Base-by-base conservation (phyloP, 35 echinoderm and acorn worm species). In the Chiridota heheva region DNA sequence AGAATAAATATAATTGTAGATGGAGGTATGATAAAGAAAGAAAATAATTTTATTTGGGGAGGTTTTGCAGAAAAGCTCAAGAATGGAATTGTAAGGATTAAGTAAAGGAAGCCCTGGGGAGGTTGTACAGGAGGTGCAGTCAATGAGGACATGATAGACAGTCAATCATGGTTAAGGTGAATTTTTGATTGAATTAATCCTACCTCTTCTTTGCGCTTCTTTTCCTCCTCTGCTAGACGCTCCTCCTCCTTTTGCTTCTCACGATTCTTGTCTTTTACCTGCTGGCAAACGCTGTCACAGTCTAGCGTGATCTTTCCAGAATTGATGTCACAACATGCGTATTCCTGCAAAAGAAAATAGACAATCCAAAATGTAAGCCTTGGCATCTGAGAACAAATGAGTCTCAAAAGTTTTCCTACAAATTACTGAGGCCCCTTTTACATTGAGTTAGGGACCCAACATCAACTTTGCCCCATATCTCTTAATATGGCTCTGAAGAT, bases 271-370 rank as follows among this genome's bases (percentile, higher is more conserved):
- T 85, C 86, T 37, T 86, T 88, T 2, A 70, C 67, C 71, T 96
- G 77, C 32, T 87, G 69, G 51, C 91, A 96, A 15, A 74, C 51
- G 22, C 85, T 70, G 69, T 90, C 91, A 96, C 91, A 96, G 38
- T 73, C 58, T 39, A 96, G 25, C 32, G 81, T 81, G 45, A 82
- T 82, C 20, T 82, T 80, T n/a, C 82, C 82, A 43, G 73, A 67
- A 1, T 71, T 49, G n/a, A 89, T 72, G 43, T 90, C 86, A 42
- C 78, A 69, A 46, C 91, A 96, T 8, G 58, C 45, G 72, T 89
- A 96, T 42, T 96, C 83, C 91, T 96, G 44, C 18, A 76, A 59
- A 55, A 41, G 62, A 45, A 81, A 8, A 41, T 12, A 15, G 39
- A n/a, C n/a, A n/a, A n/a, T n/a, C n/a, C 41, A 34, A 32, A 37